Base-by-base conservation (phyloP, 2,113 vertebrate genomes). In the Cyanoderma ruficeps region DNA sequence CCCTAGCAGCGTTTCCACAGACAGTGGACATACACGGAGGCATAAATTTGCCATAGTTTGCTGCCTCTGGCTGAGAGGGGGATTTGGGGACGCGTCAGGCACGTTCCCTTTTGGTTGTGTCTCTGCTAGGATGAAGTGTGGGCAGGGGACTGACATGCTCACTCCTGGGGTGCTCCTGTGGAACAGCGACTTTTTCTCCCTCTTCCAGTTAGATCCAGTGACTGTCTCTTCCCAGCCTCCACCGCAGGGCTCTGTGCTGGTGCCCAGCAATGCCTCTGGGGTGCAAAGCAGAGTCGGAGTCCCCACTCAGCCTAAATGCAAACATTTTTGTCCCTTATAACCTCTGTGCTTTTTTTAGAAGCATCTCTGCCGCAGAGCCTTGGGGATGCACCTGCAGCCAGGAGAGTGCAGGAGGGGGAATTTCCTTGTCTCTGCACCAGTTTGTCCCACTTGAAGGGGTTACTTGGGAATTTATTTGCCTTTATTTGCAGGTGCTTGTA, bases 371-470 rank as follows among this genome's bases (percentile, higher is more conserved):
- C 0, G 4, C 82, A 79, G 88, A 87, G 65, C 82, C 42, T 33
- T 68, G 74, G 78, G 78, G 74, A 59, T 49, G 35, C 21, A 21
- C 88, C 74, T 85, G 69, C 65, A 53, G 30, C 6, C 11, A 30
- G 31, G 31, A 27, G 10, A 49, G 44, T 0, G 1, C 1, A 7
- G 3, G 11, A 49, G 55, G 59, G 12, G 18, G 6, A 15, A 31
- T 25, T 47, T 67, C 63, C n/a, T 72, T 9, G 0, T 69, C 41
- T 76, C 53, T 44, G 21, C 59, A 49, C 33, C 28, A 31, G 5
- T 79, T 78, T 79, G 69, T 52, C 67, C 6, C 0, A 28, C 50
- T 44, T 60, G 39, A 59, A 35, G 9, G n/a, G 8, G 11, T 69
- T 67, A 15, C 30, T 39, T 35, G 33, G n/a, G 30, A 39, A 46